phyloP scores from a whole-genome alignment of 2,888 invertebrate genomes.

The Synanthedon tipuliformis region DNA sequence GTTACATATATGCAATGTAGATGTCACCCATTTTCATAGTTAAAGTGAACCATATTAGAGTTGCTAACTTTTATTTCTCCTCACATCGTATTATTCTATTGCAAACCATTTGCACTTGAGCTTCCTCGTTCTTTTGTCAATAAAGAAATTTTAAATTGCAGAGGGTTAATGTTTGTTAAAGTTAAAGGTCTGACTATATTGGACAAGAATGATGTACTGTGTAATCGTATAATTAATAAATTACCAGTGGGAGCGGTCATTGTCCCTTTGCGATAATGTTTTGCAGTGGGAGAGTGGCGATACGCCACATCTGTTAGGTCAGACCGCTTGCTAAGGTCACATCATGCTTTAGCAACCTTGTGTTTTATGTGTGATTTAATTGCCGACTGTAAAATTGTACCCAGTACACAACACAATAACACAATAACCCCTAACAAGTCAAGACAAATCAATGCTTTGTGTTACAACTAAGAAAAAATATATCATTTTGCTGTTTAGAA shows the following conservation, averaged over 20 bases:
- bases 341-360: conserved; percentile 30
- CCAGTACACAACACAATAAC: background rate
- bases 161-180: conserved; percentile 15
- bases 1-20: too few relatives aligned
- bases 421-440: too few relatives aligned
- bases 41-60: conserved; percentile 34
- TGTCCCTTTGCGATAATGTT: conserved; percentile 56
- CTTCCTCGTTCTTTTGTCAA: conserved; percentile 17
- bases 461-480: too few relatives aligned
- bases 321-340: conserved; percentile 39
- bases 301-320: conserved; percentile 59
- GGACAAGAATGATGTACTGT: conserved; percentile 29
- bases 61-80: conserved; percentile 45
- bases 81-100: conserved; percentile 30
- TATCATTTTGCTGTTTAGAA: too few relatives aligned
- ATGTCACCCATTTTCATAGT: conserved; percentile 13
- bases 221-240: conserved; percentile 64
- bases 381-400: background rate
- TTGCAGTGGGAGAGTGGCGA: conserved; percentile 48
- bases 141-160: conserved; percentile 9
- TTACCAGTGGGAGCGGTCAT: conserved; percentile 57
- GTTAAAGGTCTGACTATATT: conserved; percentile 29
- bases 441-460: too few relatives aligned
- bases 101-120: conserved; percentile 26
- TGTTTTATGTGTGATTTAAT: conserved; percentile 5